Percentiles rank a stretch among this genome's conserved stretches.
These are phyloP conservation scores for Agelastica alni DNA, from an alignment of 2,888 invertebrate species.

Conservation along the genomic window DNA sequence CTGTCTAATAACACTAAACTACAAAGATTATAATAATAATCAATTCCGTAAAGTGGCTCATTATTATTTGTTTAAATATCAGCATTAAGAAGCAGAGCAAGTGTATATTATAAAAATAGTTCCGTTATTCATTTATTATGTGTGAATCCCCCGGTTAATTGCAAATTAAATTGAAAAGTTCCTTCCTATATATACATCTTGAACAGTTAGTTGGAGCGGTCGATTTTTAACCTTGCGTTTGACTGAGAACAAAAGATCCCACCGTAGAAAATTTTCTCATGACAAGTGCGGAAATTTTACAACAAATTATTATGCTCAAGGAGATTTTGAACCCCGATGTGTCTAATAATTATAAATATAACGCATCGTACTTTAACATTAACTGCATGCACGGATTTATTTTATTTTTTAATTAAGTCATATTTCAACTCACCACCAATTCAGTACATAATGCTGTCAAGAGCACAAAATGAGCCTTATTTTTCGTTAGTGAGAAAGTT, in stretches of 20 bases:
- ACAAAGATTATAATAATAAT: no score
- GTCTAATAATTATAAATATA: slow-evolving; percentile 26
- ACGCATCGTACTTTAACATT: neutral
- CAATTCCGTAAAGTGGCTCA: no score
- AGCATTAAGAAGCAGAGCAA: slow-evolving; percentile 14
- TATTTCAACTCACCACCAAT: no score
- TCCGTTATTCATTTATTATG: slow-evolving; percentile 51
- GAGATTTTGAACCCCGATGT: slow-evolving; percentile 48
- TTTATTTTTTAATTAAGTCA: neutral
- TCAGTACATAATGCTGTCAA: no score
- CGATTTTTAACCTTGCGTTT: slow-evolving; percentile 46
- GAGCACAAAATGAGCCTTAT: no score
- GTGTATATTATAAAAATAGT: slow-evolving; percentile 33
- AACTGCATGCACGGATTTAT: neutral
- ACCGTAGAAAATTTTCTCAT: slow-evolving; percentile 49
- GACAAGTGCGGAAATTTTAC: slow-evolving; percentile 51
- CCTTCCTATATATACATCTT: slow-evolving; percentile 46
- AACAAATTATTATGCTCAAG: slow-evolving; percentile 49
- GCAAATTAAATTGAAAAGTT: slow-evolving; percentile 49
- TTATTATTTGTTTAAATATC: slow-evolving; percentile 24
- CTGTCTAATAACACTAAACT: no score
- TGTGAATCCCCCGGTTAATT: slow-evolving; percentile 49
- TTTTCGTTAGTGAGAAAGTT: no score
- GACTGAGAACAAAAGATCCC: slow-evolving; percentile 48
- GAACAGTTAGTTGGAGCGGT: slow-evolving; percentile 44